Evolutionary conservation across 2,888 invertebrate species (phyloP).

Genomic region (Dryobota labecula): DNA sequence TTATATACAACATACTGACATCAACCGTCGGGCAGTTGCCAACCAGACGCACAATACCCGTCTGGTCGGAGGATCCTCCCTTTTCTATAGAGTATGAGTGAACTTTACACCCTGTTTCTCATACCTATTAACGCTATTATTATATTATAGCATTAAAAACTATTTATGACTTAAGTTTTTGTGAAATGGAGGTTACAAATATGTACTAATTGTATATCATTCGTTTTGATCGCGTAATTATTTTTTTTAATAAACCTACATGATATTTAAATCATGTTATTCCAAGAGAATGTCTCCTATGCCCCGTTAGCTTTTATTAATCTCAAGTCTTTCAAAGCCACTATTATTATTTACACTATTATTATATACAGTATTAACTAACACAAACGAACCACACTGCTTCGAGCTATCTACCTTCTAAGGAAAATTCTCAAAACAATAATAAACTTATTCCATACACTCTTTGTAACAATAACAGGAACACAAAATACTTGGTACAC

Average conservation of each 20-base stretch:
- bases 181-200: neutral
- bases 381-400: slow-evolving; percentile 11
- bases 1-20: too few species aligned
- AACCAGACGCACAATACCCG: too few species aligned
- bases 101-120: too few species aligned
- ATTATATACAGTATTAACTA: neutral
- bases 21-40: too few species aligned
- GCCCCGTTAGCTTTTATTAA: neutral
- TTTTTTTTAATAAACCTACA: too few species aligned
- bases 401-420: neutral
- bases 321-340: neutral
- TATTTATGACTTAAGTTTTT: neutral
- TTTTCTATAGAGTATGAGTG: too few species aligned
- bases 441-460: slow-evolving; percentile 15
- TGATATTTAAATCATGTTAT: too few species aligned
- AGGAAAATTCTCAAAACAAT: slow-evolving; percentile 18
- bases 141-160: neutral
- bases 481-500: neutral
- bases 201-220: neutral
- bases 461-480: slow-evolving; percentile 13
- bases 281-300: too few species aligned
- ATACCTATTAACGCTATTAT: too few species aligned
- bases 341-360: too few species aligned
- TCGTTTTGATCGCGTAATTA: neutral
- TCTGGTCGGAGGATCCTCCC: too few species aligned